Percentiles rank a stretch among this genome's conserved stretches.
These are phyloP conservation scores for Macaria liturata DNA, from an alignment of 2,888 invertebrate genomes.

Conservation along the genomic window DNA sequence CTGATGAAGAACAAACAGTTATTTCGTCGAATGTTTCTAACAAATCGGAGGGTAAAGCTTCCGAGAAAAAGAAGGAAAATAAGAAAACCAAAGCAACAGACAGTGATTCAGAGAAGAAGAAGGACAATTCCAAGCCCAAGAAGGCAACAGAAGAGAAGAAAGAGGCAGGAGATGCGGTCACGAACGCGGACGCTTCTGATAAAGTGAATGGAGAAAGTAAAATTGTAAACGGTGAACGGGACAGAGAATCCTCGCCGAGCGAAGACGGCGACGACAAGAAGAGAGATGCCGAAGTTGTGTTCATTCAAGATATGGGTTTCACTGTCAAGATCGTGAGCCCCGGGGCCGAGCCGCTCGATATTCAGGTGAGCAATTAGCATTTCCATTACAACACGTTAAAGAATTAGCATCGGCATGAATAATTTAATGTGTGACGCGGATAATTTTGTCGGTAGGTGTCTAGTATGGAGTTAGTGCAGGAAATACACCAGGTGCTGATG, in stretches of 20 bases:
- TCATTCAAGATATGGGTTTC: conserved; percentile 95
- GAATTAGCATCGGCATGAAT: conserved; percentile 29
- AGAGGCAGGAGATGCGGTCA: conserved; percentile 42
- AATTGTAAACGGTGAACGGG: conserved; percentile 69
- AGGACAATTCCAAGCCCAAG: conserved; percentile 50
- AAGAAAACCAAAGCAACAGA: conserved; percentile 60
- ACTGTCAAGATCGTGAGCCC: conserved; percentile 97
- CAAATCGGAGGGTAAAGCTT: conserved; percentile 52
- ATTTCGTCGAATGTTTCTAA: conserved; percentile 45
- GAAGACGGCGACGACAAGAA: conserved; percentile 83
- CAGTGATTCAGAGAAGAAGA: conserved; percentile 61
- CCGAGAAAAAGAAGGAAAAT: conserved; percentile 66
- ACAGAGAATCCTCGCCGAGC: conserved; percentile 73
- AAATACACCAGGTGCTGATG: conserved; percentile 99
- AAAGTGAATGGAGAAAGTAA: conserved; percentile 62
- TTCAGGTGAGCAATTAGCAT: conserved; percentile 85
- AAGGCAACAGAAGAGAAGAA: conserved; percentile 52
- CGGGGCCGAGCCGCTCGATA: conserved; percentile 95
- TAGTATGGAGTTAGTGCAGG: conserved; percentile 98
- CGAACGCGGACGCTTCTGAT: conserved; percentile 49
- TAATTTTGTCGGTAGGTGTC: conserved; percentile 86
- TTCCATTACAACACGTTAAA: conserved; percentile 22
- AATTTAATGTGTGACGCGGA: conserved; percentile 28
- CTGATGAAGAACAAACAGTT: conserved; percentile 58
- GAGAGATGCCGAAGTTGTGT: conserved; percentile 91